Evolutionary conservation across 2,797 vertebrate species (phyloP).

Genomic region (Lateolabrax maculatus): DNA sequence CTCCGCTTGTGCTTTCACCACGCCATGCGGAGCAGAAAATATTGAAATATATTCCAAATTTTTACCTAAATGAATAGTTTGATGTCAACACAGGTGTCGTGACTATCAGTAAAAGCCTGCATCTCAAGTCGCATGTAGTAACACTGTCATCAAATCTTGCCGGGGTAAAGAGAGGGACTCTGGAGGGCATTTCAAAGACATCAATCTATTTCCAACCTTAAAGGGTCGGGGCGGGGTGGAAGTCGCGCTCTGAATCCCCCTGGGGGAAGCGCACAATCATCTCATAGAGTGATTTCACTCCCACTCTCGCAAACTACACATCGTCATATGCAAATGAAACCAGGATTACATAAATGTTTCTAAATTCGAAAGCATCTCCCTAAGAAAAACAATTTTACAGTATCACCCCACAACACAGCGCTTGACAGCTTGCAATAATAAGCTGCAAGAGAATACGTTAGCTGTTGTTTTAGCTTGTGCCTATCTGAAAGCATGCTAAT

Average conservation of each 20-base stretch:
- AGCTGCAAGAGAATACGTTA: slow-evolving; percentile 48
- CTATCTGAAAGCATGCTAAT: slow-evolving; percentile 61
- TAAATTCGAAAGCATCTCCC: slow-evolving; percentile 50
- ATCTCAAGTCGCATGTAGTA: slow-evolving; percentile 12
- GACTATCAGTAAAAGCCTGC: slow-evolving; percentile 49
- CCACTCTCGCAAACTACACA: slow-evolving; percentile 45
- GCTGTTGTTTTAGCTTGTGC: slow-evolving; percentile 54
- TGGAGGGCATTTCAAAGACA: slow-evolving; percentile 75
- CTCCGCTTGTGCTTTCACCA: slow-evolving; percentile 33
- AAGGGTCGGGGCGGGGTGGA: slow-evolving; percentile 25
- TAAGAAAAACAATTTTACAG: slow-evolving; percentile 69
- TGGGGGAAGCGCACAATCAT: slow-evolving; percentile 59
- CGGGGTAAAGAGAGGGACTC: slow-evolving; percentile 33
- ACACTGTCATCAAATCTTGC: slow-evolving; percentile 32
- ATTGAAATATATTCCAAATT: slow-evolving; percentile 31
- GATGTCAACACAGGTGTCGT: slow-evolving; percentile 39
- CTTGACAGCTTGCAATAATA: slow-evolving; percentile 66
- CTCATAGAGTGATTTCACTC: slow-evolving; percentile 53
- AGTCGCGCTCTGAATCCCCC: slow-evolving; percentile 45
- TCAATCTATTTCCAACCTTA: slow-evolving; percentile 63
- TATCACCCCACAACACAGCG: slow-evolving; percentile 40
- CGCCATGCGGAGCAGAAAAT: slow-evolving; percentile 23
- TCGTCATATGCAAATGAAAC: slow-evolving; percentile 70
- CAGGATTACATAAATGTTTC: slow-evolving; percentile 72
- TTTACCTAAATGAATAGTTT: slow-evolving; percentile 48